A percentile compares a stretch with the other conserved stretches of the same genome.
Evolutionary conservation across 2,888 invertebrate species (phyloP).

Genomic region (Watsonalla cultraria): DNA sequence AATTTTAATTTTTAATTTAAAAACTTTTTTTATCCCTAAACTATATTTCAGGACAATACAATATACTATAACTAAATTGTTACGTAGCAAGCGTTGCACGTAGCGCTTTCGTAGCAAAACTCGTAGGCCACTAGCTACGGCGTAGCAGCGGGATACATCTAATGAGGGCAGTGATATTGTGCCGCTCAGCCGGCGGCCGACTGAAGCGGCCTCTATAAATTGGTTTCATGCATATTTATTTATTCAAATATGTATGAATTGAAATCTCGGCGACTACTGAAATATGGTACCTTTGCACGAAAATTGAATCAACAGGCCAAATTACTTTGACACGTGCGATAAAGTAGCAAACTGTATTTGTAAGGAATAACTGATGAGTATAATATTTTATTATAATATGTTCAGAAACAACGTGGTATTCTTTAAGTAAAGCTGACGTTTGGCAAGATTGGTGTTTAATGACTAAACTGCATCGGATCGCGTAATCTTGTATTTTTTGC

Average conservation of each 20-base stretch:
- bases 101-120: slow-evolving; percentile 49
- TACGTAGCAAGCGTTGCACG: slow-evolving; percentile 38
- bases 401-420: slow-evolving; percentile 33
- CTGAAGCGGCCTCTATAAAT: slow-evolving; percentile 68
- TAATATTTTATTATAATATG: background rate
- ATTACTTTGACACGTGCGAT: slow-evolving; percentile 55
- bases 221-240: slow-evolving; percentile 79
- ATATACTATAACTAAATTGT: slow-evolving; percentile 21
- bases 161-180: slow-evolving; percentile 71
- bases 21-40: no score
- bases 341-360: slow-evolving; percentile 14
- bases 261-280: slow-evolving; percentile 73
- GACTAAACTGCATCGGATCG: slow-evolving; percentile 42
- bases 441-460: slow-evolving; percentile 50
- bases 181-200: slow-evolving; percentile 47
- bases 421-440: slow-evolving; percentile 45
- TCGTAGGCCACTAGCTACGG: slow-evolving; percentile 47
- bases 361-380: slow-evolving; percentile 12
- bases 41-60: slow-evolving; percentile 25
- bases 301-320: slow-evolving; percentile 68
- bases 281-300: slow-evolving; percentile 62
- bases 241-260: slow-evolving; percentile 78
- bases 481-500: slow-evolving; percentile 35
- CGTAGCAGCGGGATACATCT: slow-evolving; percentile 52
- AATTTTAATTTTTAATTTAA: no score